Evolutionary conservation across 1,140 invertebrate species (phyloP), one percentile per base, ranked within the genome.

Genomic region (Drosophila kohkoa): DNA sequence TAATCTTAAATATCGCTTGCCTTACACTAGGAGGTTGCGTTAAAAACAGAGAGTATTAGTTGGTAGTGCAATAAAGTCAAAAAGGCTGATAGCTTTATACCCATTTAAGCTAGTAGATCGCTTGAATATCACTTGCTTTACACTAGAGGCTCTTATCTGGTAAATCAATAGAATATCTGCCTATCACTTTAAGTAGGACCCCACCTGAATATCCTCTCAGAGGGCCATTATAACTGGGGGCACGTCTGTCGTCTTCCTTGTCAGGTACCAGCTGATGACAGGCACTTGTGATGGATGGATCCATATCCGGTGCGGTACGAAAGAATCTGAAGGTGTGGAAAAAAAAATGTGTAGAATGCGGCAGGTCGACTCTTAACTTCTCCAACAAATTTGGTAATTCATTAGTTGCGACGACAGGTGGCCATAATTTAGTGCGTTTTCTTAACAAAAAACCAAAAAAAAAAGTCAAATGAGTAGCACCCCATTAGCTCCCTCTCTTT

Each of bases 381-480:
- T 15, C 15, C 41, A 63, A 63, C 45, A 67, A 46, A 60, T 79
- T 82, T 78, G 80, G 66, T 82, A 68, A 80, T 83, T 83, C 81
- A 75, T 65, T 57, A 55, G 38, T 3, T 57, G 25, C 64, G 51
- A 45, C 59, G 63, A 62, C 75, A 87, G 81, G 77, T 85, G 81
- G 74, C 81, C 81, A 85, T 80, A 80, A 80, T 60, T 80, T 65
- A 54, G 71, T 25, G 57, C 15, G 13, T 71, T 59, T 81, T 60
- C 8, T 68, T 68, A 45, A 32, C 30, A 32, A 32, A 32, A 5
- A 32, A 32, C 2, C 30, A 32, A 32, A 32, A 5, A 32, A 32
- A n/a, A 85, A 85, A 85, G 75, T 86, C 54, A 79, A 82, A 87
- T 87, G 60, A 77, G 55, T 75, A 75, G 75, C 67, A 68, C 35